Evolutionary conservation across 1,140 invertebrate species (phyloP).

Genomic region (Drosophila tropicalis): DNA sequence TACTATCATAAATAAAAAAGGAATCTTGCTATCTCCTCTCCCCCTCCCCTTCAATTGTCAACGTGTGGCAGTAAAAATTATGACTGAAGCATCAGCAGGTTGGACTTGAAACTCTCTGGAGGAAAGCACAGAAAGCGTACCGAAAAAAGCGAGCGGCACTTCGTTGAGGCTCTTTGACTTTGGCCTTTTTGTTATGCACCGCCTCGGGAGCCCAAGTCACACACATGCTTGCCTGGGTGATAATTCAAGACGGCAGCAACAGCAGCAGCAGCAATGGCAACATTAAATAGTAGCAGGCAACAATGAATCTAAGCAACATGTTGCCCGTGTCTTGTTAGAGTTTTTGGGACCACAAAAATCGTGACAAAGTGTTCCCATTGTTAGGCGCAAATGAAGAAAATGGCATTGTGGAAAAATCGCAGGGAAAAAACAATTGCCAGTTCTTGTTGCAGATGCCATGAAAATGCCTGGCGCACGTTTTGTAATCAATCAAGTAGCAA

Average conservation of each 20-base stretch:
- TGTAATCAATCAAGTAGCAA: conserved; percentile 75
- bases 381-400: conserved; percentile 81
- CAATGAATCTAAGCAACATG: conserved; percentile 65
- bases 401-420: conserved; percentile 76
- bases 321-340: conserved; percentile 74
- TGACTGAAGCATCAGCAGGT: conserved; percentile 74
- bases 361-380: conserved; percentile 80
- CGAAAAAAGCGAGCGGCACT: conserved; percentile 30
- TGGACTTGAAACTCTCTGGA: conserved; percentile 25
- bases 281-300: conserved; percentile 75
- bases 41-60: conserved; percentile 19
- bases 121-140: conserved; percentile 2
- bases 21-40: conserved; percentile 40
- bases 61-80: conserved; percentile 66
- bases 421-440: conserved; percentile 71
- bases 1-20: conserved; percentile 67
- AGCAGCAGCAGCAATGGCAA: conserved; percentile 38
- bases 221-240: conserved; percentile 64
- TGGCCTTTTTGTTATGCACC: conserved; percentile 74
- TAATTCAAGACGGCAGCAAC: conserved; percentile 71
- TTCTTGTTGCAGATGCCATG: conserved; percentile 66
- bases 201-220: conserved; percentile 75
- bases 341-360: conserved; percentile 61
- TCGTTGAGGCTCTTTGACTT: conserved; percentile 28
- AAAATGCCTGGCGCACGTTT: conserved; percentile 77